These are phyloP conservation scores for Psittacula echo DNA, from an alignment of 2,797 vertebrate species.

Conservation along the genomic window DNA sequence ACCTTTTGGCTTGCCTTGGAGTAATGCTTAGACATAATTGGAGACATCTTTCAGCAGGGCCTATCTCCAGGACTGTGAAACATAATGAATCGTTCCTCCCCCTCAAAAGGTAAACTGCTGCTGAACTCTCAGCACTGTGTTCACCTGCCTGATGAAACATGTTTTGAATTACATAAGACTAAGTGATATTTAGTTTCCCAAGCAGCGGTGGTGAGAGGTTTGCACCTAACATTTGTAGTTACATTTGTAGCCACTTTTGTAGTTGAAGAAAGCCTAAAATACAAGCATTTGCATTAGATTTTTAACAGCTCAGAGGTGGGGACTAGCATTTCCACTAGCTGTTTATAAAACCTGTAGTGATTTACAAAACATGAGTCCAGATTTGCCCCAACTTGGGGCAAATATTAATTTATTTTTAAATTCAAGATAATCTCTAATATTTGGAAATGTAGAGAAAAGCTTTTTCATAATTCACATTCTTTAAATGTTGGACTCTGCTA, in stretches of 20 bases:
- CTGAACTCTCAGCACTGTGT: slow-evolving; percentile 19
- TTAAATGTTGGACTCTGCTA: not conserved
- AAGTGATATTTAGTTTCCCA: not conserved
- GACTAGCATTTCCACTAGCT: not conserved
- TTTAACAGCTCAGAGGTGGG: not conserved
- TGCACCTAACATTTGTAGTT: not conserved
- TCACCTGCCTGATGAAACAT: slow-evolving; percentile 50
- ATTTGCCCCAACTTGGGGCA: fast-evolving
- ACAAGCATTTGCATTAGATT: not conserved
- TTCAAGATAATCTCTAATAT: not conserved
- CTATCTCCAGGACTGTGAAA: not conserved
- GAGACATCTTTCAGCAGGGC: slow-evolving; percentile 57
- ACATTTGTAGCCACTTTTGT: not conserved
- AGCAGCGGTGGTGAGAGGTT: not conserved
- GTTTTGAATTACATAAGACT: slow-evolving; percentile 40
- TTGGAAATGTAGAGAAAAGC: not conserved
- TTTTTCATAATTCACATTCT: not conserved
- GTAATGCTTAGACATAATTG: not conserved
- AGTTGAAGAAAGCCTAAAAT: not conserved
- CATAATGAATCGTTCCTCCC: slow-evolving; percentile 18
- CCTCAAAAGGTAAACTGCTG: slow-evolving; percentile 8
- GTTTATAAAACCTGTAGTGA: not conserved
- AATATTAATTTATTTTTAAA: not conserved
- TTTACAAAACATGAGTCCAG: not conserved
- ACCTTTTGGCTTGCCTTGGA: slow-evolving; percentile 25